Evolutionary conservation across 2,113 vertebrate species (phyloP).

Genomic region (Neolamprologus hecqui): DNA sequence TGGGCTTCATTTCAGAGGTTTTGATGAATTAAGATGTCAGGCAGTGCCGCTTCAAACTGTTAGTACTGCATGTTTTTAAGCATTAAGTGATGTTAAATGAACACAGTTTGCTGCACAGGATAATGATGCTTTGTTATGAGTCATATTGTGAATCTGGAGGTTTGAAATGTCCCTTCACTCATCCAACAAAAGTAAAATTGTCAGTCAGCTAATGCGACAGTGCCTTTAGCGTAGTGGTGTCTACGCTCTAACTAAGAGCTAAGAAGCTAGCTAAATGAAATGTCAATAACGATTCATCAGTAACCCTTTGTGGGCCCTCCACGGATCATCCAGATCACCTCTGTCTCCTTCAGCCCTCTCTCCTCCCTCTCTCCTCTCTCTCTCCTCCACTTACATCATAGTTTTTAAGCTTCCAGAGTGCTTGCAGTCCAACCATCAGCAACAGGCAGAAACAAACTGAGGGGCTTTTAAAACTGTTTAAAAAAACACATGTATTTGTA

Average conservation of each 20-base stretch:
- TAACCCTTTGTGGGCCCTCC: background rate
- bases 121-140: background rate
- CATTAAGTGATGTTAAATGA: background rate
- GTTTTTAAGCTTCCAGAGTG: background rate
- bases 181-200: background rate
- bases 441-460: background rate
- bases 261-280: conserved; percentile 19
- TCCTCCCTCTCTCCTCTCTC: background rate
- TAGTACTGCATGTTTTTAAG: background rate
- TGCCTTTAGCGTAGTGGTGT: background rate
- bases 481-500: background rate
- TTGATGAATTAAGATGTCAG: background rate
- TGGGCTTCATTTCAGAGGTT: background rate
- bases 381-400: background rate
- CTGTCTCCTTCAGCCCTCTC: background rate
- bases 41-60: background rate
- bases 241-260: background rate
- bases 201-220: background rate
- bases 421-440: background rate
- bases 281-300: conserved; percentile 15
- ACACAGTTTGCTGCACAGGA: background rate
- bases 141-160: background rate
- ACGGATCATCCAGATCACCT: background rate
- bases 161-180: background rate
- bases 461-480: background rate